Evolutionary conservation across 2,888 invertebrate species (phyloP).

Genomic region (Dichetophora obliterata): DNA sequence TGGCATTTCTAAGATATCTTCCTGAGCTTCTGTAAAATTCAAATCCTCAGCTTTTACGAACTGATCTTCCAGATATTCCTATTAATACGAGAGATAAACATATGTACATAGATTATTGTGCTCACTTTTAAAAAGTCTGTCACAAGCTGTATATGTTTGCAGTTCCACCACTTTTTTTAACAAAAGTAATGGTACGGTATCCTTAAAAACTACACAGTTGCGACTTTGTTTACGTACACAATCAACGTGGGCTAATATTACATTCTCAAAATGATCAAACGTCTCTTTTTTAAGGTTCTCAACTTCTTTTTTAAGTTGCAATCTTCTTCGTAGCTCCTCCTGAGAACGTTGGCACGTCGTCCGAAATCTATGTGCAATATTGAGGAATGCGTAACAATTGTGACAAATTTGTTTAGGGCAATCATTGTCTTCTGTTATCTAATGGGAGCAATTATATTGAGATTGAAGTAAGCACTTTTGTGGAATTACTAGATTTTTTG

Average conservation of each 20-base stretch:
- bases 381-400: conserved; percentile 9
- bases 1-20: background rate
- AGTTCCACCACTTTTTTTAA: no score
- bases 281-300: background rate
- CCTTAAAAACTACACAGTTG: no score
- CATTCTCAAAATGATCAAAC: conserved; percentile 2
- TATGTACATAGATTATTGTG: no score
- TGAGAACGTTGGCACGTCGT: conserved; percentile 22
- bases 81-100: background rate
- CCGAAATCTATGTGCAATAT: conserved; percentile 22
- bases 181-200: no score
- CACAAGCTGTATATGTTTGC: no score
- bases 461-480: background rate
- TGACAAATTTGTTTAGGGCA: conserved; percentile 25
- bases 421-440: conserved; percentile 11
- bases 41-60: background rate
- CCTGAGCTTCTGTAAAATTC: background rate
- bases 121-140: no score
- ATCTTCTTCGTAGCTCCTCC: background rate
- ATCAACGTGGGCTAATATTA: background rate
- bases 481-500: background rate
- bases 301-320: background rate
- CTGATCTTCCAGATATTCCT: background rate
- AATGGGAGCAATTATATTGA: no score
- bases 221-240: background rate